These are phyloP conservation scores for Napeogenes sylphis DNA, from an alignment of 2,888 invertebrate species.

Conservation along the genomic window DNA sequence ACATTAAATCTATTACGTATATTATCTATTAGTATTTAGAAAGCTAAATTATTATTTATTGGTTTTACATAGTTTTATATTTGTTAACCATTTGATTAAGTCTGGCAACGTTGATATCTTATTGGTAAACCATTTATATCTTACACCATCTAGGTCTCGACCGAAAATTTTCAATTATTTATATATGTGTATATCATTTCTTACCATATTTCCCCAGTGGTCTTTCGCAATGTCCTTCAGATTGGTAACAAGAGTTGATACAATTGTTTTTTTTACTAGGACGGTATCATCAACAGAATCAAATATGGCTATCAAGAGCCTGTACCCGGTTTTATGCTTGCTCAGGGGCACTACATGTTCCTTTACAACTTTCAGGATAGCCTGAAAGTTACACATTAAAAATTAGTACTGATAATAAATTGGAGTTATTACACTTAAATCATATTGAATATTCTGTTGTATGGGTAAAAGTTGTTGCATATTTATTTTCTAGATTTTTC, in stretches of 20 bases:
- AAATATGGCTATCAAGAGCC: slow-evolving; percentile 88
- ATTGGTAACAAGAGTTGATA: slow-evolving; percentile 82
- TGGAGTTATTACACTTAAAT: too few species aligned
- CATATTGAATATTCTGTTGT: too few species aligned
- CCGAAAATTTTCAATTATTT: not conserved
- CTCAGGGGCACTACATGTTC: slow-evolving; percentile 88
- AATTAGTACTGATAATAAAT: not conserved
- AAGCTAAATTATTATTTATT: too few species aligned
- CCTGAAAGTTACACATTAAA: slow-evolving; percentile 63
- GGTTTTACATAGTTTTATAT: too few species aligned
- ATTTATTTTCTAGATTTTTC: too few species aligned
- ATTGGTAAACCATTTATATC: too few species aligned
- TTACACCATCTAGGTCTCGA: not conserved
- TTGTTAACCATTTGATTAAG: too few species aligned
- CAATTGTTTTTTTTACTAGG: slow-evolving; percentile 88
- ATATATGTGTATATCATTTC: slow-evolving; percentile 13
- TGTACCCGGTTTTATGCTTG: slow-evolving; percentile 91
- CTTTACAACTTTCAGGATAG: slow-evolving; percentile 92
- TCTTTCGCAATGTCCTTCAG: slow-evolving; percentile 83
- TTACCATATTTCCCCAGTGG: slow-evolving; percentile 90
- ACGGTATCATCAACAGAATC: slow-evolving; percentile 96
- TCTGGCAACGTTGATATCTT: too few species aligned
- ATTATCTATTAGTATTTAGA: too few species aligned
- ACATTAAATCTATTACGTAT: too few species aligned
- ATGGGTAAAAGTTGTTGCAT: too few species aligned